Conservation (phyloP, 2,113 vertebrate genomes). For the Tragelaphus buxtoni region DNA sequence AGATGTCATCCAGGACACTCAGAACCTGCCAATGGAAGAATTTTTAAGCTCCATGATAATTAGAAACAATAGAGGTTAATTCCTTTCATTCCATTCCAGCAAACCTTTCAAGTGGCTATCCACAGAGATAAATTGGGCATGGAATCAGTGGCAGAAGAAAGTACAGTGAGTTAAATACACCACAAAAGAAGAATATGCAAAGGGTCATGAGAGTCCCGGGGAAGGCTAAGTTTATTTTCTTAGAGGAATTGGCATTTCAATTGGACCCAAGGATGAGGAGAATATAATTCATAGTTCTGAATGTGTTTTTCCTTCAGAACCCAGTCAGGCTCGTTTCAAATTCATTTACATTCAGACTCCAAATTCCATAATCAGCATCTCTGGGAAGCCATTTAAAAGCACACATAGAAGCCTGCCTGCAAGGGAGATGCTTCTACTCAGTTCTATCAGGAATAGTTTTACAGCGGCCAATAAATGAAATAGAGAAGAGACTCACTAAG, state of each 20-base stretch:
- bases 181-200: not conserved
- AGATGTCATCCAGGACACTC: not conserved
- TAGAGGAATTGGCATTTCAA: not conserved
- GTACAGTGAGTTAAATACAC: accelerated
- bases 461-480: not conserved
- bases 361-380: not conserved
- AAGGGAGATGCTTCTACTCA: not conserved
- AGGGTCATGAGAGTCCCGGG: not conserved
- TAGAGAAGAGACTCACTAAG: not conserved
- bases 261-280: not conserved
- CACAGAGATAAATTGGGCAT: not conserved
- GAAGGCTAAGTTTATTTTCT: not conserved
- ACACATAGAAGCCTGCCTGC: not conserved
- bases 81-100: not conserved
- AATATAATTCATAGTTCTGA: not conserved
- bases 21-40: not conserved
- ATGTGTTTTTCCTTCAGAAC: conserved; percentile 13
- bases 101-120: not conserved
- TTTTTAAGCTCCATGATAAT: not conserved
- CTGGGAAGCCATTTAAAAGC: not conserved
- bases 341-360: not conserved
- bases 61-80: not conserved
- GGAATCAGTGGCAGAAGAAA: not conserved
- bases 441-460: not conserved
- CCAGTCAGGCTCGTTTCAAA: not conserved